These are phyloP conservation scores for Aphrophora alni DNA, from an alignment of 2,888 invertebrate species.

Conservation along the genomic window DNA sequence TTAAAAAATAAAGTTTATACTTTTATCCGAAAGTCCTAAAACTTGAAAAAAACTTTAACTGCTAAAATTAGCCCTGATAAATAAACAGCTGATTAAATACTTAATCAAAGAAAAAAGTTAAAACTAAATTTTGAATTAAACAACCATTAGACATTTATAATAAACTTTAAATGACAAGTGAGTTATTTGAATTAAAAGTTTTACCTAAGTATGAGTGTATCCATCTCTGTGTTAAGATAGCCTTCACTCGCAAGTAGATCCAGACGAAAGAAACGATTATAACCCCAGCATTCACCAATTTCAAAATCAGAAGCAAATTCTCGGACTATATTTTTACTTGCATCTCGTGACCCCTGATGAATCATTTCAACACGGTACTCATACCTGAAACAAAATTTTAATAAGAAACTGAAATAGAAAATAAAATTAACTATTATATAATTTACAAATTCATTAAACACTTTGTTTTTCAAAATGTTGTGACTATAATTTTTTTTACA, in stretches of 20 bases:
- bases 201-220: conserved; percentile 82
- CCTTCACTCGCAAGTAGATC: conserved; percentile 91
- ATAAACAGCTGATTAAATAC: no score
- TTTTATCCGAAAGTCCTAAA: no score
- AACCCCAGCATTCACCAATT: conserved; percentile 96
- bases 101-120: no score
- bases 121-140: no score
- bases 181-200: no score
- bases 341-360: conserved; percentile 84
- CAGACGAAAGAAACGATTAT: conserved; percentile 90
- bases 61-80: no score
- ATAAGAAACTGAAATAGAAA: no score
- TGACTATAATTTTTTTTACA: conserved; percentile 21
- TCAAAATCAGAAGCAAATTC: conserved; percentile 97
- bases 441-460: no score
- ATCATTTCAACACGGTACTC: conserved; percentile 96
- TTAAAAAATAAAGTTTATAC: no score
- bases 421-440: conserved; percentile 13
- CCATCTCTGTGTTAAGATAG: conserved; percentile 82
- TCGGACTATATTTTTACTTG: conserved; percentile 86
- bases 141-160: no score
- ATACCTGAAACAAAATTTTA: conserved; percentile 64
- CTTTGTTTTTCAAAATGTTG: conserved; percentile 2
- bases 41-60: no score
- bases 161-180: no score